Conservation (phyloP, 2,113 vertebrate species). For the Cinclus cinclus region DNA sequence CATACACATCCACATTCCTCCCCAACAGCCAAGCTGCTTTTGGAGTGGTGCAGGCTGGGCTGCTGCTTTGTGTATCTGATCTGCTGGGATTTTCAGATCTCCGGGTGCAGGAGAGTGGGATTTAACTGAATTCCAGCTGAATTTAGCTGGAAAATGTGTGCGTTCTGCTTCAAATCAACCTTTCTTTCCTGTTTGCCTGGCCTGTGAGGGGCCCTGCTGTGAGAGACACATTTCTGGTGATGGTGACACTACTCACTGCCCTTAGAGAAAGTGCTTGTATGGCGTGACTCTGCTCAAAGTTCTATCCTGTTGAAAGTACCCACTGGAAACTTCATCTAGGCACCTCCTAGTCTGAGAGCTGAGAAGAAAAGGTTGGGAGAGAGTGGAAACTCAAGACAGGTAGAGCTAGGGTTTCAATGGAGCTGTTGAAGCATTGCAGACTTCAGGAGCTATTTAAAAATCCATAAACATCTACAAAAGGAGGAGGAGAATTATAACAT, state of each 20-base stretch:
- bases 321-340: background rate
- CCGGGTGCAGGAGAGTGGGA: background rate
- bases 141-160: background rate
- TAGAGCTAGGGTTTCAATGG: background rate
- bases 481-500: background rate
- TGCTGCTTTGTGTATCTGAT: background rate
- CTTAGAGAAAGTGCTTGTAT: background rate
- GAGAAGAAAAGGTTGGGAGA: background rate
- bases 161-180: background rate
- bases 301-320: background rate
- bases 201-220: background rate
- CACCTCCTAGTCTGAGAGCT: background rate
- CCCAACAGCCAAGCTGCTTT: accelerated
- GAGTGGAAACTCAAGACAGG: background rate
- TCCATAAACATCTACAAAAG: background rate
- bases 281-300: background rate
- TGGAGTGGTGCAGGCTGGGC: background rate
- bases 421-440: background rate
- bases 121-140: background rate
- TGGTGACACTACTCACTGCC: background rate
- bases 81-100: background rate
- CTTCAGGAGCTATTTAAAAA: background rate
- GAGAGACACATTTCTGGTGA: background rate
- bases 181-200: background rate
- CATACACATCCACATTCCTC: accelerated